A percentile compares a stretch with the other conserved stretches of the same genome.
Conservation (phyloP, 2,888 invertebrate species). For the Stegophylla sp. region DNA sequence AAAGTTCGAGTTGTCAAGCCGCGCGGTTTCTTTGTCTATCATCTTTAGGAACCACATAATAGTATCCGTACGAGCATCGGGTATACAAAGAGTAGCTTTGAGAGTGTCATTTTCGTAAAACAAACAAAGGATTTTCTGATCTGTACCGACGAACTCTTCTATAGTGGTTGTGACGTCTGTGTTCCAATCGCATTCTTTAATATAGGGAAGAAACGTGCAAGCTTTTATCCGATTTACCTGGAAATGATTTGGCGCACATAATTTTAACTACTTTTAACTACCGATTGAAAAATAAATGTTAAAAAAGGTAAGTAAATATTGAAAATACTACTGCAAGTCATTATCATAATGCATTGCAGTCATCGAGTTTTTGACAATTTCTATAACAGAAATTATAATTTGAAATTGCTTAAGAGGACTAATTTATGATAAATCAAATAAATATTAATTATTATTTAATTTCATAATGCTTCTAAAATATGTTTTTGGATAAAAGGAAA, state of each 20-base stretch:
- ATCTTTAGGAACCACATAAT: conserved; percentile 46
- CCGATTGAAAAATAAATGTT: no score
- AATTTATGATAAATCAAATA: no score
- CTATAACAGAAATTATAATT: no score
- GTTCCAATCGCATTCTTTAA: conserved; percentile 22
- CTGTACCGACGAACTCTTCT: conserved; percentile 9
- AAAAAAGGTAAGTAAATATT: no score
- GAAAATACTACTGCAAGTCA: no score
- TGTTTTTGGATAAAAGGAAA: no score
- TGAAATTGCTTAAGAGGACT: no score
- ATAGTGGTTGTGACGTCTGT: neutral
- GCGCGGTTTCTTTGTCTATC: neutral
- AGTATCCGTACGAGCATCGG: conserved; percentile 25
- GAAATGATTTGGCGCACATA: neutral
- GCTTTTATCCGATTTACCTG: conserved; percentile 29
- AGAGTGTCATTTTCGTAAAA: conserved; percentile 28
- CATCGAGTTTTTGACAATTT: no score
- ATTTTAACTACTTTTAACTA: neutral
- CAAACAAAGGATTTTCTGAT: conserved; percentile 20
- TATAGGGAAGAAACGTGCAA: conserved; percentile 34
- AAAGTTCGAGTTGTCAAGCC: conserved; percentile 23
- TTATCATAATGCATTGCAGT: no score
- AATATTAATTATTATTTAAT: no score
- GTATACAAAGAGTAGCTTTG: conserved; percentile 32
- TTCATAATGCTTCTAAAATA: no score